These are phyloP conservation scores for Cuniculus paca DNA, from an alignment of 2,797 vertebrate genomes.

Conservation along the genomic window DNA sequence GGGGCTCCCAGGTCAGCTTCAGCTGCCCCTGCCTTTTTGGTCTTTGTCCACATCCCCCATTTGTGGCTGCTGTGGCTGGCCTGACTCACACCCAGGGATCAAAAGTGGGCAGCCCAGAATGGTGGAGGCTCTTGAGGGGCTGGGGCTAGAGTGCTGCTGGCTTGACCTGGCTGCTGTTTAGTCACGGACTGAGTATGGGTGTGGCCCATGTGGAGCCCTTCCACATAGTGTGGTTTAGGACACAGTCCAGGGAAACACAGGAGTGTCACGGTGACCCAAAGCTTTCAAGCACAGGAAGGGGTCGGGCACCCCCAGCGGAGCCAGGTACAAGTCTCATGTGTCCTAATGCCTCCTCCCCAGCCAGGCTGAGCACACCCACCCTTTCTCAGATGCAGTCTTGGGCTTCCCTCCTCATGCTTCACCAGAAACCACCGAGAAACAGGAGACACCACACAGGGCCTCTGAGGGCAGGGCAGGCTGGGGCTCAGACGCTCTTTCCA, in stretches of 20 bases:
- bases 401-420: background rate
- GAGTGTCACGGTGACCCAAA: background rate
- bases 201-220: background rate
- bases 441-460: background rate
- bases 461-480: background rate
- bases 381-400: accelerated
- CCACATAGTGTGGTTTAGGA: background rate
- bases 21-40: too few species aligned
- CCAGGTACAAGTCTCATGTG: too few species aligned
- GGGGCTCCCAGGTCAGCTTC: background rate
- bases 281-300: background rate
- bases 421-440: background rate
- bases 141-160: accelerated
- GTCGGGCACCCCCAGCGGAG: accelerated
- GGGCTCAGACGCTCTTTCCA: too few species aligned
- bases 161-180: background rate
- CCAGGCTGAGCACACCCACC: background rate
- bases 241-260: background rate
- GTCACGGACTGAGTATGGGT: accelerated
- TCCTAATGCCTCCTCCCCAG: background rate
- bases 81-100: background rate
- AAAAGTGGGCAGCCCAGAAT: background rate
- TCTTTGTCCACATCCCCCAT: background rate
- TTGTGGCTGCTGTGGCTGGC: background rate
- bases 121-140: background rate